Conservation (phyloP, 2,113 vertebrate genomes). For the Dryoscopus gambensis region DNA sequence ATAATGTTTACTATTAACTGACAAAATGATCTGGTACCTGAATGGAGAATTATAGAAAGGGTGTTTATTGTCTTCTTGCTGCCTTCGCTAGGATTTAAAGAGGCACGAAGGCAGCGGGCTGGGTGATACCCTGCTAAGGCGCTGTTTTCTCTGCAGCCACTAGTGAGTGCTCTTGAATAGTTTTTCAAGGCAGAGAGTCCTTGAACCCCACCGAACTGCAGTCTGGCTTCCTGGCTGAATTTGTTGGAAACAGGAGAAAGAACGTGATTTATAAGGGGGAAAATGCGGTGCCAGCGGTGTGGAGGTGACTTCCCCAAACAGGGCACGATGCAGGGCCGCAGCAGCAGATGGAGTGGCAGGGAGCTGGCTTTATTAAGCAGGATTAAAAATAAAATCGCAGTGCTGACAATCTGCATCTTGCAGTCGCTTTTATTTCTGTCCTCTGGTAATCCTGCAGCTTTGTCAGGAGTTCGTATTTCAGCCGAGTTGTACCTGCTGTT, state of each 20-base stretch:
- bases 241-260: constrained; percentile 56
- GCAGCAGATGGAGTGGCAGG: neutral
- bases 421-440: neutral
- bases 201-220: constrained; percentile 17
- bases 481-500: neutral
- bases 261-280: constrained; percentile 47
- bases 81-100: neutral
- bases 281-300: neutral
- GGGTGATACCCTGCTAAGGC: neutral
- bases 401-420: neutral
- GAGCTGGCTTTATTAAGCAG: neutral
- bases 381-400: neutral
- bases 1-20: constrained; percentile 54
- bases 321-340: rapidly evolving
- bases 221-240: constrained; percentile 56
- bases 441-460: neutral
- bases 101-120: neutral
- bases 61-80: neutral
- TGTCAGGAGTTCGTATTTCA: neutral
- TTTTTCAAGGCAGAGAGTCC: constrained; percentile 68
- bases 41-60: constrained; percentile 46
- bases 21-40: constrained; percentile 41
- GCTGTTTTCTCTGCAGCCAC: constrained; percentile 79
- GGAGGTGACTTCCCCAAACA: neutral
- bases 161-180: constrained; percentile 92